Percentiles rank a stretch among this genome's conserved stretches.
Conservation (phyloP, 2,888 invertebrate genomes). For the Microctonus hyperodae region DNA sequence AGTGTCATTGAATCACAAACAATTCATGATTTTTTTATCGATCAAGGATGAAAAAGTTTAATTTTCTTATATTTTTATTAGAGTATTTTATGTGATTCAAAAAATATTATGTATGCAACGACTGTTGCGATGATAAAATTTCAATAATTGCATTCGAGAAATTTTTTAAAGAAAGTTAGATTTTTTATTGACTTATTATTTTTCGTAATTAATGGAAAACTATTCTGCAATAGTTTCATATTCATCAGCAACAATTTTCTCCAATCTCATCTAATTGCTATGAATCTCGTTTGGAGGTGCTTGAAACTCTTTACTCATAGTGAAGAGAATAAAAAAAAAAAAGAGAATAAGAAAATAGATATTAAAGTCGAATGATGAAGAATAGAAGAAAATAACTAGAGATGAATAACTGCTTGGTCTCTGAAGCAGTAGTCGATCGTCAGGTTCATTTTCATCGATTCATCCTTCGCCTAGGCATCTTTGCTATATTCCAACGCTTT, state of each 20-base stretch:
- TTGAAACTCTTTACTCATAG: background rate
- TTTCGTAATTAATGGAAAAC: background rate
- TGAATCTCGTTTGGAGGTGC: background rate
- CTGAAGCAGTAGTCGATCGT: background rate
- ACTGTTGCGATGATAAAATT: too few relatives aligned
- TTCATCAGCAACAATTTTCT: background rate
- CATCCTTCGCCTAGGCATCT: background rate
- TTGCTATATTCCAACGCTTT: background rate
- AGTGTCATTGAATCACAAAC: background rate
- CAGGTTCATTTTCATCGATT: background rate
- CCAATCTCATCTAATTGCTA: background rate
- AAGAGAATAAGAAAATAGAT: too few relatives aligned
- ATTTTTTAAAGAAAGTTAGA: too few relatives aligned
- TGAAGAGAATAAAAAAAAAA: too few relatives aligned
- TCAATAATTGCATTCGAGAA: too few relatives aligned
- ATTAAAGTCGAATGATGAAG: background rate
- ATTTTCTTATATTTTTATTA: background rate
- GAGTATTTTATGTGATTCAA: background rate
- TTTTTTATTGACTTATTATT: background rate
- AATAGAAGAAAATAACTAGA: background rate
- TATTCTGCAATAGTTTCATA: background rate
- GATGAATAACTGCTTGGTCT: too few relatives aligned
- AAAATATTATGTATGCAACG: too few relatives aligned
- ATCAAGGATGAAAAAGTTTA: background rate
- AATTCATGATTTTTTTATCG: constrained; percentile 9